Evolutionary conservation across 2,888 invertebrate species (phyloP).

Genomic region (Smittia aterrima): DNA sequence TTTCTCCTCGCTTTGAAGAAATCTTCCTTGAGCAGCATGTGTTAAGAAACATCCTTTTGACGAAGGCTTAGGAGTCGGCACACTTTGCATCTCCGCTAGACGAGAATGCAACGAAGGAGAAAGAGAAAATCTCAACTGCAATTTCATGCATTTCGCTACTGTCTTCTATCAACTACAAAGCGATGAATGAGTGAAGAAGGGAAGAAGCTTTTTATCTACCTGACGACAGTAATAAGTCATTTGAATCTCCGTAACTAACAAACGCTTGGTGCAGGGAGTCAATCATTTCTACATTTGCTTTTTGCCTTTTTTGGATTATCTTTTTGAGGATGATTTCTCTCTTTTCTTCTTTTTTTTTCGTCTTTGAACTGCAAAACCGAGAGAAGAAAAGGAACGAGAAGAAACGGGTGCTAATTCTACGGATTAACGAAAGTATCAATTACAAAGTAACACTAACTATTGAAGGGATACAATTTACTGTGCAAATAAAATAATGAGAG

Average conservation of each 20-base stretch:
- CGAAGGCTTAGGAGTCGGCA: constrained; percentile 21
- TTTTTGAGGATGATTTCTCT: constrained; percentile 27
- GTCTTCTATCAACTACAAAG: no score
- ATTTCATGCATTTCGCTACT: no score
- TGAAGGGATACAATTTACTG: constrained; percentile 23
- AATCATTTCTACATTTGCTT: constrained; percentile 40
- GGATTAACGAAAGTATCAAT: constrained; percentile 36
- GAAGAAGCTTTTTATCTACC: no score
- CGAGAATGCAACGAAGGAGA: constrained; percentile 1
- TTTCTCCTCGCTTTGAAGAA: constrained; percentile 23
- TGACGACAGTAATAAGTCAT: background rate
- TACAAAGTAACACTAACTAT: constrained; percentile 17
- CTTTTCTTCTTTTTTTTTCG: background rate
- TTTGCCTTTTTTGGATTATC: constrained; percentile 40
- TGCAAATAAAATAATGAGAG: constrained; percentile 1
- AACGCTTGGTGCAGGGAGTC: constrained; percentile 26
- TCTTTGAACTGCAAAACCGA: background rate
- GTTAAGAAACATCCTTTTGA: constrained; percentile 15
- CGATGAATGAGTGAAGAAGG: no score
- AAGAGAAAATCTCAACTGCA: no score
- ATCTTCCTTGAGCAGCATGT: constrained; percentile 31
- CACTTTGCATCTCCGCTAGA: constrained; percentile 30
- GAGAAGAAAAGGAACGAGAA: background rate
- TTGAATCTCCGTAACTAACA: constrained; percentile 11
- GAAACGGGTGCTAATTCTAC: constrained; percentile 38